phyloP scores from a whole-genome alignment of 2,888 invertebrate genomes.

The Apantesis nais region DNA sequence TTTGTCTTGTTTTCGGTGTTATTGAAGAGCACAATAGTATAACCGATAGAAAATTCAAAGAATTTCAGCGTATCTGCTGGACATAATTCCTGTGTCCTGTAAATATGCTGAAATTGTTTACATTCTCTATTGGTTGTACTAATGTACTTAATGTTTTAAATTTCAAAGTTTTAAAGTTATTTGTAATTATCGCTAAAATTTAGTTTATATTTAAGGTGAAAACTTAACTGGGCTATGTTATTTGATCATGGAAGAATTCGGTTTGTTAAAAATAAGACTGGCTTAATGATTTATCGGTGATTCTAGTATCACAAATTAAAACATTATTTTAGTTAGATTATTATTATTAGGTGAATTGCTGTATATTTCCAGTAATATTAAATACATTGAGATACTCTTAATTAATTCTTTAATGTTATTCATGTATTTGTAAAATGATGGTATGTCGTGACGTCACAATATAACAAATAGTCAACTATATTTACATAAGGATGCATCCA shows the following conservation, averaged over 20 bases:
- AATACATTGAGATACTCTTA: slow-evolving; percentile 2
- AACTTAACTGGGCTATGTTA: background rate
- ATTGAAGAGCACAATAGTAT: background rate
- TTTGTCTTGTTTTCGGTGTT: background rate
- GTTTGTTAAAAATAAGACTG: slow-evolving; percentile 41
- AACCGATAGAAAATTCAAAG: background rate
- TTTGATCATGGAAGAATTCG: slow-evolving; percentile 11
- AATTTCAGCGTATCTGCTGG: background rate
- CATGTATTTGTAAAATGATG: background rate
- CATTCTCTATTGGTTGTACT: no score
- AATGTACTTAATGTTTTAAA: background rate
- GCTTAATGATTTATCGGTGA: slow-evolving; percentile 33
- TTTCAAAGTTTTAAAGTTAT: background rate
- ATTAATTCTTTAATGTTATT: background rate
- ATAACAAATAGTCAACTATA: background rate
- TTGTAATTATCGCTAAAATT: background rate
- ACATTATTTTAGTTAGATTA: slow-evolving; percentile 21
- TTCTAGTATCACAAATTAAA: slow-evolving; percentile 26
- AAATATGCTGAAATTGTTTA: no score
- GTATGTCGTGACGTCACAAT: background rate
- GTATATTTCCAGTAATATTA: slow-evolving; percentile 8
- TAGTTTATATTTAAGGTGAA: background rate
- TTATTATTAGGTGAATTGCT: slow-evolving; percentile 19
- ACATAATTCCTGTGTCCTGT: background rate
- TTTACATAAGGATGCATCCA: background rate